Evolutionary conservation across 2,888 invertebrate species (phyloP), one percentile per base, ranked within the genome.

Genomic region (Blomia tropicalis): DNA sequence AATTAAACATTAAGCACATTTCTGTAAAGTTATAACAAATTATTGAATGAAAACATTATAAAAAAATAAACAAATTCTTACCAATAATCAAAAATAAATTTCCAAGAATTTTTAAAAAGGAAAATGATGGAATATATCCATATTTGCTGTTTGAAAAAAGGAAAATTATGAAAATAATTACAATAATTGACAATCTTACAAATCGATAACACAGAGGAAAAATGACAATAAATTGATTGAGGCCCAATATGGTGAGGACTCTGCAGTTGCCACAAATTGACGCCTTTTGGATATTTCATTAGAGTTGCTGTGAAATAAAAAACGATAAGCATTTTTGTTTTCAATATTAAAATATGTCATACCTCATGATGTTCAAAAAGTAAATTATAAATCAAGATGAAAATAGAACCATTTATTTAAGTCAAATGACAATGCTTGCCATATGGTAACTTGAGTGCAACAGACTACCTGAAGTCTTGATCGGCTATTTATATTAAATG

Each of bases 191-290:
- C 7, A 25, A 27, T 44, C 64, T 36, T 62, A 63, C 59, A 66
- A 31, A 30, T 66, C 67, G 41, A 65, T 19, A 14, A 31, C 58
- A 11, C 66, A 27, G 14, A 67, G 25, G 4, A 36, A 32, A 2
- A 66, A 59, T 14, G 59, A 27, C 2, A 27, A 11, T 11, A 60
- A 31, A 31, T 65, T 66, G 17, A 58, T 60, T 22, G 51, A 31
- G 17, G 66, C 60, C 66, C 66, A 67, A 3, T 62, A 43, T 22
- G 66, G 56, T 3, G 65, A 56, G 1, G 58, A 54, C 47, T 63
- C 59, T 19, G 67, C 66, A 5, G 56, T 54, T 1, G 58, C 43
- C 11, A 67, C 27, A 22, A 62, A 19, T 58, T 44, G 58, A 43
- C 62, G 17, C 44, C 58, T 11, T 47, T 31, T 43, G 2, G 58